Evolutionary conservation across 2,113 vertebrate genomes (phyloP).

Genomic region (Rana temporaria): DNA sequence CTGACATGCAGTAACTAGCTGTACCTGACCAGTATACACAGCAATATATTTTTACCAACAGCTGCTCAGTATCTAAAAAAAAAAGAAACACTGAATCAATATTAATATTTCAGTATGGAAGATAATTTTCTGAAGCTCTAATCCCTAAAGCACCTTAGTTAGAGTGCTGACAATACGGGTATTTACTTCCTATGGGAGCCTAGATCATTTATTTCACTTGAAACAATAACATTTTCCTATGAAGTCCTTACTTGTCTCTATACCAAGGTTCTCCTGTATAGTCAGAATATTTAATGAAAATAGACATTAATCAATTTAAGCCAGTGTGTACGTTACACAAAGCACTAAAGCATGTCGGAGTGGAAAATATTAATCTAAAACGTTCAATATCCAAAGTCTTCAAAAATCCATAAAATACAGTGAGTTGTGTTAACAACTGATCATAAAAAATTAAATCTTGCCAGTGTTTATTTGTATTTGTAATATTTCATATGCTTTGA

Average conservation of each 20-base stretch:
- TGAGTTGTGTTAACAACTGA: slow-evolving; percentile 34
- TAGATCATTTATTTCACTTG: slow-evolving; percentile 35
- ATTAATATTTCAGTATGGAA: slow-evolving; percentile 43
- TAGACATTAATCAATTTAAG: slow-evolving; percentile 55
- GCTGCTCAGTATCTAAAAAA: background rate
- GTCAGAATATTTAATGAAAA: slow-evolving; percentile 52
- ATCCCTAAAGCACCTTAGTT: slow-evolving; percentile 39
- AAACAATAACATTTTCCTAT: slow-evolving; percentile 53
- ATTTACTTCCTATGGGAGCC: slow-evolving; percentile 34
- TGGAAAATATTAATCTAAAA: slow-evolving; percentile 52
- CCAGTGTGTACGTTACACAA: slow-evolving; percentile 38
- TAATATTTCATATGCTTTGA: slow-evolving; percentile 12
- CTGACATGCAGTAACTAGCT: background rate
- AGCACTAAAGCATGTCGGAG: slow-evolving; percentile 39
- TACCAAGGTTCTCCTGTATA: slow-evolving; percentile 28
- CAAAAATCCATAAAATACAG: slow-evolving; percentile 44
- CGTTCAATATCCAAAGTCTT: slow-evolving; percentile 48
- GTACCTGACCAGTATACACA: background rate
- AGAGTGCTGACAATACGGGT: slow-evolving; percentile 40
- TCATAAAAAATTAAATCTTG: slow-evolving; percentile 24
- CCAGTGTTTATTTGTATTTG: slow-evolving; percentile 12
- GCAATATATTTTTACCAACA: slow-evolving; percentile 24
- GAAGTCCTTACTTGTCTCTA: slow-evolving; percentile 32
- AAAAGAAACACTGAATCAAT: slow-evolving; percentile 7
- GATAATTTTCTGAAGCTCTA: slow-evolving; percentile 16